Conservation (phyloP, 2,113 vertebrate genomes). For the Sceloporus undulatus region DNA sequence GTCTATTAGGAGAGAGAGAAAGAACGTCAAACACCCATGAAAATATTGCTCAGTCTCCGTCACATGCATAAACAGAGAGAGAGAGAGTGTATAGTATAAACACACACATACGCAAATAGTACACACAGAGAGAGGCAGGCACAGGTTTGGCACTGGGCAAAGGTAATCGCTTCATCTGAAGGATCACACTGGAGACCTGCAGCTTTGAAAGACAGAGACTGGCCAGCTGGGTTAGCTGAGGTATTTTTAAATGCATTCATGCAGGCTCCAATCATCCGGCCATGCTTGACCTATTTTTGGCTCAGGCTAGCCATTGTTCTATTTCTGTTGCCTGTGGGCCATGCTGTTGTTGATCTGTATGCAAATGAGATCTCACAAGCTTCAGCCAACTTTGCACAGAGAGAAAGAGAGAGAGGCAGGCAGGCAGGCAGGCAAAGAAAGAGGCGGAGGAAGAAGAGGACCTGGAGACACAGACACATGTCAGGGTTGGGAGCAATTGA, state of each 20-base stretch:
- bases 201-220: constrained; percentile 87
- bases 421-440: constrained; percentile 46
- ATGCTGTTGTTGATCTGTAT: constrained; percentile 98
- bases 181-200: constrained; percentile 68
- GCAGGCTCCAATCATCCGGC: constrained; percentile 97
- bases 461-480: constrained; percentile 53
- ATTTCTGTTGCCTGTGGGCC: constrained; percentile 98
- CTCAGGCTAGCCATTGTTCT: constrained; percentile 99
- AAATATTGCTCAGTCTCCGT: constrained; percentile 29
- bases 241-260: constrained; percentile 99
- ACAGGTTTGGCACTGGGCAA: constrained; percentile 60
- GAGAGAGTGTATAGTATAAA: not conserved
- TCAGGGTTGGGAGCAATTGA: constrained; percentile 50
- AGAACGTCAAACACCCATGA: not conserved
- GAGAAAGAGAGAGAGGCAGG: constrained; percentile 50
- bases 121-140: not conserved
- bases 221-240: constrained; percentile 99
- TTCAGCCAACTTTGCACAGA: constrained; percentile 79
- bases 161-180: constrained; percentile 72
- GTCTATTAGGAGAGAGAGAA: constrained; percentile 56
- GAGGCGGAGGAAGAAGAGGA: constrained; percentile 38
- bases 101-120: not conserved
- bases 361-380: constrained; percentile 91
- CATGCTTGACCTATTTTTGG: constrained; percentile 99
- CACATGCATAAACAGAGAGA: not conserved